Percentiles rank a stretch among this genome's conserved stretches.
These are phyloP conservation scores for Cyaniris semiargus DNA, from an alignment of 2,888 invertebrate genomes.

Conservation along the genomic window DNA sequence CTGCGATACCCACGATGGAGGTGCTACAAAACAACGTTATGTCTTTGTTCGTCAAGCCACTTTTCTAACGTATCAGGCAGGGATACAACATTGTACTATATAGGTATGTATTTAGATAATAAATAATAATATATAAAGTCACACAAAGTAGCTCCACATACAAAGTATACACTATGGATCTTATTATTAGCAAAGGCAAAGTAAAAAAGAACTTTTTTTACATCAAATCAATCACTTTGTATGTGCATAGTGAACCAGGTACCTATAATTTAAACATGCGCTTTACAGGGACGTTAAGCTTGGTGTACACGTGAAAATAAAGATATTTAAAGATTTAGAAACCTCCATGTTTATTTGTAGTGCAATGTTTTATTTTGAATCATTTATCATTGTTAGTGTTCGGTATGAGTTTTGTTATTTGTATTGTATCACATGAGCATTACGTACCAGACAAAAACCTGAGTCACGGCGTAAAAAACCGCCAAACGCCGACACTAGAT, in stretches of 20 bases:
- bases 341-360: background rate
- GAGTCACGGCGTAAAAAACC: slow-evolving; percentile 67
- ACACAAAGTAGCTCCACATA: too few relatives aligned
- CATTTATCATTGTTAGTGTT: slow-evolving; percentile 32
- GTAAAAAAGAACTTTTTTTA: too few relatives aligned
- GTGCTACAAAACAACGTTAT: too few relatives aligned
- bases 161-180: too few relatives aligned
- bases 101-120: too few relatives aligned
- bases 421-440: slow-evolving; percentile 39
- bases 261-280: background rate
- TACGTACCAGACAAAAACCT: slow-evolving; percentile 42
- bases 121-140: too few relatives aligned
- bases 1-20: too few relatives aligned
- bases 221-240: background rate
- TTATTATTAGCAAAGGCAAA: too few relatives aligned
- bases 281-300: background rate
- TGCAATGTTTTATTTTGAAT: background rate
- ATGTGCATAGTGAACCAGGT: background rate
- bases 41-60: too few relatives aligned
- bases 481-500: slow-evolving; percentile 73
- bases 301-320: background rate
- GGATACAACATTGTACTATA: too few relatives aligned
- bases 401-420: slow-evolving; percentile 22
- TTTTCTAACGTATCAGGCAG: too few relatives aligned
- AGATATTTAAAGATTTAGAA: background rate